A percentile compares a stretch with the other conserved stretches of the same genome.
phyloP scores from a whole-genome alignment of 1,140 invertebrate genomes.

The Papilio dardanus region DNA sequence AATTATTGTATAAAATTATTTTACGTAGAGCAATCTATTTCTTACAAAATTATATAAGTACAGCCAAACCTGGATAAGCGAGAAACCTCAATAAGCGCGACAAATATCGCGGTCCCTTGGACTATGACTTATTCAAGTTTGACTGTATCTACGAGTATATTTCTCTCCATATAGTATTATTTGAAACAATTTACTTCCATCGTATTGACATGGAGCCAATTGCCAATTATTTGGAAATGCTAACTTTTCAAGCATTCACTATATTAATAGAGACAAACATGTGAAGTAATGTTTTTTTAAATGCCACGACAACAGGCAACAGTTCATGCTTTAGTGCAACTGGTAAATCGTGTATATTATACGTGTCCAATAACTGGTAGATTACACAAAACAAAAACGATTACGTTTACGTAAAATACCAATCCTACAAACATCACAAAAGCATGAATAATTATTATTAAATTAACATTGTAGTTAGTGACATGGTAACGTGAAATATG shows the following conservation, averaged over 20 bases:
- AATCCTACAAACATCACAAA: background rate
- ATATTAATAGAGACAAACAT: background rate
- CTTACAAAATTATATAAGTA: no score
- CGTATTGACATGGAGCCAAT: background rate
- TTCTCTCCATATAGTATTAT: no score
- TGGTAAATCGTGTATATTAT: background rate
- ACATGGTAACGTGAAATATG: background rate
- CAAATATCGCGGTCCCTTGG: no score
- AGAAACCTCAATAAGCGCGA: no score
- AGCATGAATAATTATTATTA: conserved; percentile 19
- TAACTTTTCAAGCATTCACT: background rate
- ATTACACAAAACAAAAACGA: conserved; percentile 16
- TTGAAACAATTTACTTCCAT: no score
- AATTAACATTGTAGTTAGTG: background rate
- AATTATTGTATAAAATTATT: no score
- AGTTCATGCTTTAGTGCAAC: background rate
- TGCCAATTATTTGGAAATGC: background rate
- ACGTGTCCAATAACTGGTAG: conserved; percentile 12
- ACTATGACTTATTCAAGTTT: no score
- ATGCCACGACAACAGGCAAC: background rate
- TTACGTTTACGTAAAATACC: conserved; percentile 20
- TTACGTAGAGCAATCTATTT: no score
- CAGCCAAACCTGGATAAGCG: no score
- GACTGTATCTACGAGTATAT: no score
- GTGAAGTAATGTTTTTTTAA: background rate